These are phyloP conservation scores for Danio rerio DNA, from an alignment of 2,113 vertebrate species.

Conservation along the genomic window GRCz12tu NC_133191.1:12189001-12189500, in stretches of 20 bases:
- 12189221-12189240: not conserved
- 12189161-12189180: not conserved
- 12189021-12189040: not conserved
- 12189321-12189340: not conserved
- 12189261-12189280: not conserved
- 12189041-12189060: not conserved
- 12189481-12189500: conserved; percentile 11
- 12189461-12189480: not conserved
- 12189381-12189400: not conserved
- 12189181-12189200: not conserved
- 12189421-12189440: not conserved
- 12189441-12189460: not conserved
- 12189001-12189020: not conserved
- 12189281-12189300: not conserved
- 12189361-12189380: not conserved
- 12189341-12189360: not conserved
- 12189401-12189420: not conserved
- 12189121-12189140: conserved; percentile 4
- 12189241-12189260: not conserved
- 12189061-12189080: not conserved
- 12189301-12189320: not conserved
- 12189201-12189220: too few species aligned
- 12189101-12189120: not conserved
- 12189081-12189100: not conserved
- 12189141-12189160: not conserved